phyloP scores from a whole-genome alignment of 2,888 invertebrate genomes.

The Acronicta alni region DNA sequence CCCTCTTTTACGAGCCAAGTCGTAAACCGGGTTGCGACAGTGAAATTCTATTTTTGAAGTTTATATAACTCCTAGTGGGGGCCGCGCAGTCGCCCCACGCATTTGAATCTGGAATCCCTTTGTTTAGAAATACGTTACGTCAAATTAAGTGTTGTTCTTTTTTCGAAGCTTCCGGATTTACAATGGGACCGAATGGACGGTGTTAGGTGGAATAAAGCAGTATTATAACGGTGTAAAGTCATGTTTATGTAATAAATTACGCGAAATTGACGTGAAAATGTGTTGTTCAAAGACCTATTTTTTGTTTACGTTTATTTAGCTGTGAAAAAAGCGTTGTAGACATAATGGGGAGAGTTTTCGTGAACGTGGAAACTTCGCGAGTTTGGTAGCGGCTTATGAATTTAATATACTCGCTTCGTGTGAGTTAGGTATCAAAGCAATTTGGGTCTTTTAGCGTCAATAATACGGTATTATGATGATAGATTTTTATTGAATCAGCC shows the following conservation, averaged over 20 bases:
- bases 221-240: conserved; percentile 63
- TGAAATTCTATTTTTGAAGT: conserved; percentile 81
- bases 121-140: conserved; percentile 56
- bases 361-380: conserved; percentile 46
- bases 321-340: conserved; percentile 53
- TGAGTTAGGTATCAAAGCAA: conserved; percentile 39
- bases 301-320: conserved; percentile 61
- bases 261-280: conserved; percentile 68
- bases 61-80: conserved; percentile 74
- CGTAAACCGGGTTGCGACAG: conserved; percentile 77
- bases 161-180: conserved; percentile 54
- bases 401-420: conserved; percentile 50
- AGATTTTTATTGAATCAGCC: conserved; percentile 34
- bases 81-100: conserved; percentile 63
- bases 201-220: conserved; percentile 56
- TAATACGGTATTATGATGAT: conserved; percentile 40
- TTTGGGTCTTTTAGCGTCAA: conserved; percentile 42
- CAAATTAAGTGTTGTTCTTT: conserved; percentile 60
- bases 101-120: conserved; percentile 72
- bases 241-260: conserved; percentile 75
- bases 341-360: conserved; percentile 48
- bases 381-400: conserved; percentile 49
- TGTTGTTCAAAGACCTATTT: conserved; percentile 61
- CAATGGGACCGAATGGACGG: conserved; percentile 44
- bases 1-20: conserved; percentile 77